Evolutionary conservation across 1,140 invertebrate species (phyloP).

Genomic region (Neuroterus valhalla): DNA sequence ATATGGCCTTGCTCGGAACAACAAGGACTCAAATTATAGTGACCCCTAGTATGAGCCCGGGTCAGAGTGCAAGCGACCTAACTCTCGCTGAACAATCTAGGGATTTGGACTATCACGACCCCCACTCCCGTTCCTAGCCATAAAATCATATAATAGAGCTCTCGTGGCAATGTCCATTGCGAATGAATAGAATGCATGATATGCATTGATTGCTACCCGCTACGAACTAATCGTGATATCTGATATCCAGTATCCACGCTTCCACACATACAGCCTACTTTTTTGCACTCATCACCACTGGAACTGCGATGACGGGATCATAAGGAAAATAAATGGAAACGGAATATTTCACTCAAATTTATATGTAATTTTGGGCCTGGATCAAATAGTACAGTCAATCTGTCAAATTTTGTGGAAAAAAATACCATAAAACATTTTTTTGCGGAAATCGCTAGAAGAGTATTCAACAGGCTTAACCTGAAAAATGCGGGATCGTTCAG

Average conservation of each 20-base stretch:
- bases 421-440: no score
- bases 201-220: slow-evolving; percentile 3
- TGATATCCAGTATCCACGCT: background rate
- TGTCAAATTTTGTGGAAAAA: no score
- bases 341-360: no score
- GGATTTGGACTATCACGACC: slow-evolving; percentile 52
- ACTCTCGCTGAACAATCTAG: slow-evolving; percentile 51
- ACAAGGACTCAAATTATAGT: slow-evolving; percentile 59
- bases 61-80: slow-evolving; percentile 56
- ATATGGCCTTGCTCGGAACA: slow-evolving; percentile 59
- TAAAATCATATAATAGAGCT: slow-evolving; percentile 24
- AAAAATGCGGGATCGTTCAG: no score
- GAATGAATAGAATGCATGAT: slow-evolving; percentile 11
- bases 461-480: no score
- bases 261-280: background rate
- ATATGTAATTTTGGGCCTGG: no score
- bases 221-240: background rate
- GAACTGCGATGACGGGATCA: no score
- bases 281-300: background rate
- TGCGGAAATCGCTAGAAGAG: no score
- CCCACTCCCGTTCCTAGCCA: slow-evolving; percentile 54
- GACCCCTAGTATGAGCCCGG: slow-evolving; percentile 56
- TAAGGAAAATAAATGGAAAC: no score
- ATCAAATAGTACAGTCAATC: no score
- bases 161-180: slow-evolving; percentile 11